Evolutionary conservation across 1,140 invertebrate species (phyloP).

Genomic region (Aphis craccivora): DNA sequence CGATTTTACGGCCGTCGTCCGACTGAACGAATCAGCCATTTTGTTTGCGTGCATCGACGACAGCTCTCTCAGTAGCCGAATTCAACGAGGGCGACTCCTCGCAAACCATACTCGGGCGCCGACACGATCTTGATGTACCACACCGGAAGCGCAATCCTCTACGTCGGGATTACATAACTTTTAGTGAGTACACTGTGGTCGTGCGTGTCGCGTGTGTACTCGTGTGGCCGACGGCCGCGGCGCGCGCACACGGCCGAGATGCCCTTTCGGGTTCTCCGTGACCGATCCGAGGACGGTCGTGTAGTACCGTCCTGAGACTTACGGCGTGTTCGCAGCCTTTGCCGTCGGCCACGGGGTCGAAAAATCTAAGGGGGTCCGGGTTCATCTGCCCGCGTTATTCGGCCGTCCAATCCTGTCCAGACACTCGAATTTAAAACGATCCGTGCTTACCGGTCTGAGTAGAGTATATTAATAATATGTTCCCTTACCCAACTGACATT

Average conservation of each 20-base stretch:
- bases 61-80: neutral
- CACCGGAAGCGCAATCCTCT: conserved; percentile 52
- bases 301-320: neutral
- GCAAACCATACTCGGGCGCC: neutral
- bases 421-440: neutral
- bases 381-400: neutral
- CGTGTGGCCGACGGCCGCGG: neutral
- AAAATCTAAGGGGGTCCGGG: neutral
- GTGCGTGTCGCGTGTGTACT: neutral
- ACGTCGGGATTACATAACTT: conserved; percentile 57
- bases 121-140: conserved; percentile 53
- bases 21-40: conserved; percentile 51
- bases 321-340: neutral
- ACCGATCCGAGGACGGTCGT: neutral
- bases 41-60: conserved; percentile 31
- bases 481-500: too few species aligned
- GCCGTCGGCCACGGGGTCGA: neutral
- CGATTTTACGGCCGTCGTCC: conserved; percentile 27
- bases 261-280: neutral
- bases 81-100: conserved; percentile 20
- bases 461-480: neutral
- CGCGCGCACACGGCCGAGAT: neutral
- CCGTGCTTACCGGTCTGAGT: neutral
- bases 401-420: neutral
- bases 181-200: conserved; percentile 39